phyloP scores from a whole-genome alignment of 2,888 invertebrate species.

The Nesidiocoris tenuis region DNA sequence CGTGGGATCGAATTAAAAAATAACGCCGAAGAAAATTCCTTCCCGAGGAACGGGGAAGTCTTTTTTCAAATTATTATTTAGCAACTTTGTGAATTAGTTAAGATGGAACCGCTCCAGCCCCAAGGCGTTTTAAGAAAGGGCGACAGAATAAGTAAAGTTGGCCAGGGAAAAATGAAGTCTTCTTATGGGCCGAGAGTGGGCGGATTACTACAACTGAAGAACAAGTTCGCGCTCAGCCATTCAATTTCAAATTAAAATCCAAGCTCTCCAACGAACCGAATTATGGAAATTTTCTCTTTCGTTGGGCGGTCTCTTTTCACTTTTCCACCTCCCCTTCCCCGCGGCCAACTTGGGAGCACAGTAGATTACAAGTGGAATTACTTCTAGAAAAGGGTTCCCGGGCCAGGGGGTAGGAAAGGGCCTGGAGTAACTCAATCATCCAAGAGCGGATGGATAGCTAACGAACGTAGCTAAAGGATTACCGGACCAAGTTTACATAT shows the following conservation, averaged over 20 bases:
- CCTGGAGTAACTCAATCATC: conserved; percentile 31
- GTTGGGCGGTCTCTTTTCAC: conserved; percentile 22
- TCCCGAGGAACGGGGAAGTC: no score
- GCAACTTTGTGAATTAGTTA: conserved; percentile 35
- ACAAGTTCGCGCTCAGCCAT: conserved; percentile 29
- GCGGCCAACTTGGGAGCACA: conserved; percentile 23
- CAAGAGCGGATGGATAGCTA: conserved; percentile 39
- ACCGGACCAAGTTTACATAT: conserved; percentile 41
- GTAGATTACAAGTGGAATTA: conserved; percentile 42
- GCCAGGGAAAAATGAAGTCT: conserved; percentile 3
- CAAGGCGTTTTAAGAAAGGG: neutral
- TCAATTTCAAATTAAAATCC: conserved; percentile 43
- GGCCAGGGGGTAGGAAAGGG: conserved; percentile 25
- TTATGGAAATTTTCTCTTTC: conserved; percentile 39
- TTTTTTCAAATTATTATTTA: conserved; percentile 10
- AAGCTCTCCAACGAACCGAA: conserved; percentile 30
- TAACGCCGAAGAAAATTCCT: conserved; percentile 10
- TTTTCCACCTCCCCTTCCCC: conserved; percentile 4
- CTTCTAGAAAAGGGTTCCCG: conserved; percentile 33
- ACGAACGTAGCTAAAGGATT: conserved; percentile 42
- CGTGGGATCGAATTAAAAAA: conserved; percentile 12
- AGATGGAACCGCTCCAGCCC: neutral
- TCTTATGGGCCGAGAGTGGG: neutral
- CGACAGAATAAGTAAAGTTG: conserved; percentile 24
- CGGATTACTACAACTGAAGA: neutral